Evolutionary conservation across 2,797 vertebrate species (phyloP), one percentile per base, ranked within the genome.

Genomic region (Heterohyrax brucei): DNA sequence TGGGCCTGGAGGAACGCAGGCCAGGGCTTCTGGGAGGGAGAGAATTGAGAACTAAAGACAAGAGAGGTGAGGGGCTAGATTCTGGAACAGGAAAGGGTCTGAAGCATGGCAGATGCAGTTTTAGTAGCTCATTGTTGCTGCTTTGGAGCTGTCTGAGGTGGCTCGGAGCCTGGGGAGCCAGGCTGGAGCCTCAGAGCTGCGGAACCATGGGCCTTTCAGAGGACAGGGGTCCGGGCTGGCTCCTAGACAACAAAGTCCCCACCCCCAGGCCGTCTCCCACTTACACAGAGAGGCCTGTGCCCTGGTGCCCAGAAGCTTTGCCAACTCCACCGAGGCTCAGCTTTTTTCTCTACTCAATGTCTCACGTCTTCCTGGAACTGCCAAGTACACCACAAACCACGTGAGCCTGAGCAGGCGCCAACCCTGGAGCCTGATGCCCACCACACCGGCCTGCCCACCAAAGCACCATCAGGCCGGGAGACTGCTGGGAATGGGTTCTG

Each of bases 261-360:
- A 3, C 46, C 59, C 30, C 66, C 48, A n/a, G 48, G 33, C 84
- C 30, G 1, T 46, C 44, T 78, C 73, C 80, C 68, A 61, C 78
- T 88, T 88, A 33, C 26, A 22, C 83, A 64, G 62, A 53, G 5
- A 72, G 53, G 39, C n/a, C 88, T 5, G 56, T 46, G 66, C 33
- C 14, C 68, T 2, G 21, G n/a, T 39, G 68, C 70, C 93, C 0
- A 1, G 89, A 81, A 72, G 68, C 6, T 12, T 56, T 21, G 66
- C 85, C 91, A 59, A 44, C 75, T 85, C 50, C 28, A 33, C 44
- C 19, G 1, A 8, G 48, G 5, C 82, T 84, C 4, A 4, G 93
- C 70, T 95, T 90, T 96, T 87, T 78, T 91, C 94, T 96, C 93
- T 44, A 85, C n/a, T 80, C 48, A 89, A 26, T 28, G 4, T n/a